These are phyloP conservation scores for Brachypodius melanocephalos DNA, from an alignment of 2,113 vertebrate species.

Conservation along the genomic window DNA sequence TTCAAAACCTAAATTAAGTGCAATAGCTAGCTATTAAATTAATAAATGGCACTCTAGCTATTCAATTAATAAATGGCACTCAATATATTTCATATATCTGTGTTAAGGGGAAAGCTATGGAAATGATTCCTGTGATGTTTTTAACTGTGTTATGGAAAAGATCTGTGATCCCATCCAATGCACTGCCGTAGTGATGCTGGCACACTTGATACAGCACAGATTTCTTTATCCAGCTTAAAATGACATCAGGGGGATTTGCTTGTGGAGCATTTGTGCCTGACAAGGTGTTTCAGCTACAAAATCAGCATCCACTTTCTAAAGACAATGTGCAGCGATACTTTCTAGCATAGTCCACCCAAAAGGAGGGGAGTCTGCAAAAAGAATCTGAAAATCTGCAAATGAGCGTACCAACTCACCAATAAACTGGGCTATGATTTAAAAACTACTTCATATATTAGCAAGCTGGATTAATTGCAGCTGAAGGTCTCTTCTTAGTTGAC, in stretches of 20 bases:
- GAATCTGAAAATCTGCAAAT: not conserved
- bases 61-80: not conserved
- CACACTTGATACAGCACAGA: not conserved
- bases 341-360: not conserved
- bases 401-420: not conserved
- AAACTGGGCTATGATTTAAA: not conserved
- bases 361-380: not conserved
- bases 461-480: not conserved
- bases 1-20: not conserved
- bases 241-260: not conserved
- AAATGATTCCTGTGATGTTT: not conserved
- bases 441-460: not conserved
- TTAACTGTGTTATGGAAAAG: not conserved
- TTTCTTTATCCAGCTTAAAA: not conserved
- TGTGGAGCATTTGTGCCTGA: not conserved
- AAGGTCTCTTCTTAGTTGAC: not conserved
- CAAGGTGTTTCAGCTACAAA: fast-evolving
- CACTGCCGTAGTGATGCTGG: not conserved
- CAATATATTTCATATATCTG: not conserved
- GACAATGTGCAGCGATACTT: not conserved
- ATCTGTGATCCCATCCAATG: not conserved
- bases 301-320: not conserved
- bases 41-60: not conserved
- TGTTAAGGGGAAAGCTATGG: not conserved
- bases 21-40: not conserved